Evolutionary conservation across 2,888 invertebrate genomes (phyloP).

Genomic region (Anodontia alba): DNA sequence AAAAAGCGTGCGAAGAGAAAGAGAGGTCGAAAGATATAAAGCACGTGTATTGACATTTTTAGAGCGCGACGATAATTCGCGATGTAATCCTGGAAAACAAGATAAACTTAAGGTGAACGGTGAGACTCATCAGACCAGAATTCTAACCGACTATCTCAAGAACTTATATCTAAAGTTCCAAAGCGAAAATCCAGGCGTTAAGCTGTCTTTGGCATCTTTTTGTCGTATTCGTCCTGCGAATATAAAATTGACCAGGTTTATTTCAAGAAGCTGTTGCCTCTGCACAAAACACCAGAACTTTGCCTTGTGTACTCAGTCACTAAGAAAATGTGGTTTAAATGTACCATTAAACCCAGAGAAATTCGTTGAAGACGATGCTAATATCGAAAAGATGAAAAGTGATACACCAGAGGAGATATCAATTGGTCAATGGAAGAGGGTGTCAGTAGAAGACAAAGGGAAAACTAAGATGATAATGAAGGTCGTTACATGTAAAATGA

Average conservation of each 20-base stretch:
- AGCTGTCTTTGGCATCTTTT: conserved; percentile 50
- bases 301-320: conserved; percentile 38
- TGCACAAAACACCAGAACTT: conserved; percentile 61
- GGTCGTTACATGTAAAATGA: background rate
- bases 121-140: conserved; percentile 28
- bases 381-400: background rate
- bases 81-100: conserved; percentile 48
- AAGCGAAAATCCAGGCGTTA: conserved; percentile 43
- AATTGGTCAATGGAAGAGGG: conserved; percentile 26
- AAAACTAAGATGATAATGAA: conserved; percentile 24
- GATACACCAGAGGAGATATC: conserved; percentile 7
- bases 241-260: conserved; percentile 24
- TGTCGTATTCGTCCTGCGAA: conserved; percentile 36
- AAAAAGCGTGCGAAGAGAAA: background rate
- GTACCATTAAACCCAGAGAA: conserved; percentile 52
- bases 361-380: conserved; percentile 3
- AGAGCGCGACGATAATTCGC: background rate
- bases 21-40: background rate
- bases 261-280: conserved; percentile 43
- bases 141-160: conserved; percentile 47
- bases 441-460: conserved; percentile 13
- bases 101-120: conserved; percentile 32
- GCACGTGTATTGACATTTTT: background rate
- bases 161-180: conserved; percentile 42
- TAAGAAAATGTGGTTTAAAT: conserved; percentile 39